phyloP scores from a whole-genome alignment of 2,888 invertebrate genomes.

The Meiosimyza decipiens region DNA sequence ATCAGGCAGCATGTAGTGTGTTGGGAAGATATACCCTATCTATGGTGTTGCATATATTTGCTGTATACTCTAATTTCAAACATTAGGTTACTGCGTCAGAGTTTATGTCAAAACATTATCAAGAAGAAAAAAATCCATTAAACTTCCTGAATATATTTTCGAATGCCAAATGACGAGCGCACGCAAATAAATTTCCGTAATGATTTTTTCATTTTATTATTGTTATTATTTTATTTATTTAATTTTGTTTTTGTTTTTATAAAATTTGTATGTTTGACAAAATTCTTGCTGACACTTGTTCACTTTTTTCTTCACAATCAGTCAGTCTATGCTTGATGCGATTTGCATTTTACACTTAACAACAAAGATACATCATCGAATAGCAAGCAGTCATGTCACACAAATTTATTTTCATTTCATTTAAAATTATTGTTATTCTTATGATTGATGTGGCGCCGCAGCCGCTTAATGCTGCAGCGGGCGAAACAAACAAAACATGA shows the following conservation, averaged over 20 bases:
- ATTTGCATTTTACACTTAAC: slow-evolving; percentile 21
- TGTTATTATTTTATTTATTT: not conserved
- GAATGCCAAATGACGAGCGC: too few species aligned
- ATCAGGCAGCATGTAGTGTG: too few species aligned
- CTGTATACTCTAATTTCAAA: too few species aligned
- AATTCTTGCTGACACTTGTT: slow-evolving; percentile 1
- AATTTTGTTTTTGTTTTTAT: not conserved
- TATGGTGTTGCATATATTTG: too few species aligned
- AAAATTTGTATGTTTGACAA: not conserved
- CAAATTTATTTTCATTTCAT: slow-evolving; percentile 10
- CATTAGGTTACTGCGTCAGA: too few species aligned
- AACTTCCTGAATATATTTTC: too few species aligned
- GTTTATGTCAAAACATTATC: too few species aligned
- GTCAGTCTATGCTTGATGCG: slow-evolving; percentile 8
- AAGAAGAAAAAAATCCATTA: too few species aligned
- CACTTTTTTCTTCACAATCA: slow-evolving; percentile 21
- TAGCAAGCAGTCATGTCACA: slow-evolving; percentile 17
- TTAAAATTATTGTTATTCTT: slow-evolving; percentile 2
- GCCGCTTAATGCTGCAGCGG: not conserved
- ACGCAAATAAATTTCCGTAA: not conserved
- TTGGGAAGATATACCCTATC: too few species aligned
- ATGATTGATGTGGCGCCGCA: slow-evolving; percentile 33
- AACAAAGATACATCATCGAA: not conserved
- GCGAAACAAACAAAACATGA: not conserved
- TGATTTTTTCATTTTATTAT: slow-evolving; percentile 3